Evolutionary conservation across 2,113 vertebrate species (phyloP).

Genomic region (Silurus glanis): DNA sequence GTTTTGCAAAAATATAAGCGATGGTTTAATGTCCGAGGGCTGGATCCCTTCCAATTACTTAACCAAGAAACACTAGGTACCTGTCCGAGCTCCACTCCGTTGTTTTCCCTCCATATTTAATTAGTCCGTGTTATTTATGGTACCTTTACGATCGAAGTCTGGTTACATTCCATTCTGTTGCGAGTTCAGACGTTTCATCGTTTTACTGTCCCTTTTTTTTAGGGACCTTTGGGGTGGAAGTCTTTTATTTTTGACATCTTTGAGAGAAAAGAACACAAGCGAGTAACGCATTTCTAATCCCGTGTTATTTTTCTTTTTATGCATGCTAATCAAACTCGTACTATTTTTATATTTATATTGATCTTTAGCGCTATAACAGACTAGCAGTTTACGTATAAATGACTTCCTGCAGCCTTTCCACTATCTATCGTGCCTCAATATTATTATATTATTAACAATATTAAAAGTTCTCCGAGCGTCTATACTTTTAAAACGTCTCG

Average conservation of each 20-base stretch:
- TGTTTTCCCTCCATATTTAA: conserved; percentile 57
- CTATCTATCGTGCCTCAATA: conserved; percentile 67
- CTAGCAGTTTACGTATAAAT: conserved; percentile 50
- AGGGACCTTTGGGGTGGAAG: conserved; percentile 16
- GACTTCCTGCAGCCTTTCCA: conserved; percentile 58
- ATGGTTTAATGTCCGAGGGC: conserved; percentile 82
- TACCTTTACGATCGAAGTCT: conserved; percentile 57
- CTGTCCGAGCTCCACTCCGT: not conserved
- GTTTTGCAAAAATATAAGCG: conserved; percentile 91
- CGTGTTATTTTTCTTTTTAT: conserved; percentile 51
- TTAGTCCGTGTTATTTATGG: conserved; percentile 71
- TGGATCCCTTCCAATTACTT: conserved; percentile 99
- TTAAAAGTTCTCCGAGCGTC: not conserved
- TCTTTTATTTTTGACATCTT: not conserved
- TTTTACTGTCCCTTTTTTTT: conserved; percentile 42
- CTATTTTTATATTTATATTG: conserved; percentile 52
- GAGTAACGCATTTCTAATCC: conserved; percentile 44
- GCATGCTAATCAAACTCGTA: conserved; percentile 57
- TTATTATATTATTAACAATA: conserved; percentile 37
- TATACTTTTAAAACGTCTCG: not conserved
- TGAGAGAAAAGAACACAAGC: conserved; percentile 8
- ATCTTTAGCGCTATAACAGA: conserved; percentile 50
- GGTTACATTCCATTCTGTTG: conserved; percentile 62
- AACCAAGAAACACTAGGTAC: conserved; percentile 87
- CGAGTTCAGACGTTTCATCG: conserved; percentile 30